Conservation (phyloP, 2,113 vertebrate genomes). For the Tupaia chinensis region DNA sequence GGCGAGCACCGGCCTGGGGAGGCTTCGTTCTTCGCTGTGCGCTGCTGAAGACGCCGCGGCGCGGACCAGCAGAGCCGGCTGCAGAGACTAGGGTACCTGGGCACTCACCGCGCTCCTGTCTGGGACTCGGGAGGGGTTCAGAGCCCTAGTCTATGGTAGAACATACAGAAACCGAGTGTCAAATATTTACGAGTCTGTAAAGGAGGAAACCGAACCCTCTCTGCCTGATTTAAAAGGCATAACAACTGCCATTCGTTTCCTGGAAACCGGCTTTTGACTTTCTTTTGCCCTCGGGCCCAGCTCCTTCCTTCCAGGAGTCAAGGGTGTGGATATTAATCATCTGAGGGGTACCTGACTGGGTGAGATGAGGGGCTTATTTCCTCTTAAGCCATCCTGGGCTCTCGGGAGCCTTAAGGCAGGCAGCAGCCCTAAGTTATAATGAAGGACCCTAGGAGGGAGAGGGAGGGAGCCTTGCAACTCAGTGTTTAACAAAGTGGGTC, state of each 20-base stretch:
- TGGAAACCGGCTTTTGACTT: not conserved
- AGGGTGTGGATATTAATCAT: not conserved
- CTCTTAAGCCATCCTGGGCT: not conserved
- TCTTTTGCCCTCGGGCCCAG: no score
- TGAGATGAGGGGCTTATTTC: not conserved
- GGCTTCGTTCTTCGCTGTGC: not conserved
- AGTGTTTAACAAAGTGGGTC: not conserved
- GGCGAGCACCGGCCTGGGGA: not conserved
- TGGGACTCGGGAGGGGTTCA: rapidly evolving
- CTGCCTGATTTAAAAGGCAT: slow-evolving; percentile 7
- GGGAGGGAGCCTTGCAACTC: not conserved
- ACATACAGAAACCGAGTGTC: not conserved
- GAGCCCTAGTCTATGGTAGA: not conserved
- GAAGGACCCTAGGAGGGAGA: not conserved
- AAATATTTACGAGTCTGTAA: not conserved
- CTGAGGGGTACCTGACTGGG: not conserved
- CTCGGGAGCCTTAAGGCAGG: not conserved
- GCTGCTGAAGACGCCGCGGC: not conserved
- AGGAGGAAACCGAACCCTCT: slow-evolving; percentile 3
- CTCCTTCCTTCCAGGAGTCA: not conserved
- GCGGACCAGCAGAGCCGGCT: rapidly evolving
- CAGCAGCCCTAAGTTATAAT: not conserved
- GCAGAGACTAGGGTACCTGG: not conserved
- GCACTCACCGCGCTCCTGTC: not conserved
- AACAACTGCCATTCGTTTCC: slow-evolving; percentile 37